Evolutionary conservation across 2,888 invertebrate species (phyloP), one percentile per base, ranked within the genome.

Genomic region (Dexiosoma caninum): DNA sequence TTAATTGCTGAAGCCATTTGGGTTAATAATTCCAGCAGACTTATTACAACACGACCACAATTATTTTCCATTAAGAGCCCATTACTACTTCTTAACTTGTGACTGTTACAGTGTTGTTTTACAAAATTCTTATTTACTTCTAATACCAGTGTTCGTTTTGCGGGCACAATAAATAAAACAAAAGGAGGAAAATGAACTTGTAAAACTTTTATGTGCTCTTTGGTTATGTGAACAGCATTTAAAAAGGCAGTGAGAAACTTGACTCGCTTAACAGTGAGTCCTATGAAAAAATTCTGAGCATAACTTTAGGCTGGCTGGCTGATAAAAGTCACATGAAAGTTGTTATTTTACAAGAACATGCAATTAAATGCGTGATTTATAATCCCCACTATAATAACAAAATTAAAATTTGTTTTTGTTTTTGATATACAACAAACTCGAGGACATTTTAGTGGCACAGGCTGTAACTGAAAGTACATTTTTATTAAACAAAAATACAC

Each of bases 241-340:
- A 16, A 46, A 32, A 32, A 57, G n/a, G 42, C 21, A 59, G 35
- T 59, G 12, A n/a, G 9, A 51, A 27, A n/a, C n/a, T 40, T 27
- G 27, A 12, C 8, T 14, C 1, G 32, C 14, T 46, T n/a, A 27
- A 14, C 37, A 37, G 19, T 35, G 59, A 72, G 51, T 16, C 42
- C 27, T 37, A 35, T 1, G 8, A 42, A 55, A 37, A 72, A 35
- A 62, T 55, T 53, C 12, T 19, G 46, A 30, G 67, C 40, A 62
- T 55, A 55, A 16, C 27, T 57, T 51, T 57, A 57, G 66, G 57
- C 57, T 37, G 37, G 7, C n/a, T n/a, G n/a, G n/a, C n/a, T 10
- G 7, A 21, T 51, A 51, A 53, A 23, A 60, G 3, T 49, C 27
- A 60, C 44, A 35, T 37, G 14, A 27, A 42, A 53, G n/a, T 32